Conservation (phyloP, 2,888 invertebrate species). For the Polietes domitor region DNA sequence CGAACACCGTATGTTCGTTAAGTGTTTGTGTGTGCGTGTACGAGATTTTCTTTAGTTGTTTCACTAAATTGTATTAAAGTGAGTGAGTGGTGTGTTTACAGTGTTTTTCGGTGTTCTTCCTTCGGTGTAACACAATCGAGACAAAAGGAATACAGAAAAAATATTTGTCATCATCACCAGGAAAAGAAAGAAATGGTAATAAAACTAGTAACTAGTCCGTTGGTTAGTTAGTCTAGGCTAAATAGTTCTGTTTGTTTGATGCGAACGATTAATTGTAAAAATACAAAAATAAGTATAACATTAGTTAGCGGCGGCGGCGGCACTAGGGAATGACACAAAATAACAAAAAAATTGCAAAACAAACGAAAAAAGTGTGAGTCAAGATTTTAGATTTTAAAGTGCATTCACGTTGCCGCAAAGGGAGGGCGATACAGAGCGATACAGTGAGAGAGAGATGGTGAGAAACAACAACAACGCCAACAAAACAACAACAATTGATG, state of each 20-base stretch:
- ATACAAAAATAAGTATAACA: too few relatives aligned
- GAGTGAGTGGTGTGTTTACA: conserved; percentile 24
- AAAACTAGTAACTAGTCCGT: too few relatives aligned
- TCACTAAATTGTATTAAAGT: neutral
- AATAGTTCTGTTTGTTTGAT: neutral
- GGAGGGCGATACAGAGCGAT: conserved; percentile 32
- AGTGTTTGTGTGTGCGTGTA: conserved; percentile 31
- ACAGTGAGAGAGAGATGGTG: neutral
- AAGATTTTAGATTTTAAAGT: conserved; percentile 42
- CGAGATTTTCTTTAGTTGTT: conserved; percentile 2
- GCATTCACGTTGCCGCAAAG: conserved; percentile 23
- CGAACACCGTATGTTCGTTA: conserved; percentile 31
- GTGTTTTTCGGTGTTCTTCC: neutral
- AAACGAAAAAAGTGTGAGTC: conserved; percentile 5
- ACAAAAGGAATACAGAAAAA: conserved; percentile 44
- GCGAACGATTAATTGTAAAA: neutral
- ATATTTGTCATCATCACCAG: conserved; percentile 24
- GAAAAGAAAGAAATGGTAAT: conserved; percentile 11
- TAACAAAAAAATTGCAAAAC: conserved; percentile 2
- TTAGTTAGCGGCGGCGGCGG: too few relatives aligned
- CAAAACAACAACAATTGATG: neutral
- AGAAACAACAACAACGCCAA: conserved; percentile 13
- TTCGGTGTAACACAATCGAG: neutral
- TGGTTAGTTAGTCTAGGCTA: neutral
- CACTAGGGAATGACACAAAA: neutral